phyloP scores from a whole-genome alignment of 2,797 vertebrate genomes.

The Anableps anableps region DNA sequence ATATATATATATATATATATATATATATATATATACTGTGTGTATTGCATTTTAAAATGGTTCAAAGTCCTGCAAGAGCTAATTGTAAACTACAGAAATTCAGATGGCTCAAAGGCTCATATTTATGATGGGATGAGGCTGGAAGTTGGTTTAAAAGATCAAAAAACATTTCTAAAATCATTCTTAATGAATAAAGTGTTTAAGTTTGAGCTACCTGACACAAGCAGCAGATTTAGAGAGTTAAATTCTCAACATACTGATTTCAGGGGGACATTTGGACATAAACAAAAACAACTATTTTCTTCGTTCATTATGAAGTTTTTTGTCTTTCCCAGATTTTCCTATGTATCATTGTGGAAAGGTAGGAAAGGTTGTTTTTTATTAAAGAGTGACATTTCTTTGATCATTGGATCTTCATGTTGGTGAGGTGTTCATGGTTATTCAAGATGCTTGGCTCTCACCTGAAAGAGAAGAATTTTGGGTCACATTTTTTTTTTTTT shows the following conservation, averaged over 20 bases:
- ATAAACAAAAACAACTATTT: background rate
- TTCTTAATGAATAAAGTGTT: background rate
- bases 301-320: background rate
- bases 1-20: too few relatives aligned
- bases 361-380: background rate
- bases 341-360: too few relatives aligned
- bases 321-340: background rate
- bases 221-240: background rate
- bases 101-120: background rate
- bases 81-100: background rate
- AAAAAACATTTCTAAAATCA: too few relatives aligned
- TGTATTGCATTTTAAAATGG: background rate
- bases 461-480: background rate
- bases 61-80: too few relatives aligned
- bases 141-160: too few relatives aligned
- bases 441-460: background rate
- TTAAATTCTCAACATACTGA: background rate
- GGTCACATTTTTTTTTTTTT: background rate
- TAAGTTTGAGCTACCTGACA: background rate
- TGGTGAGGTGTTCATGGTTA: background rate
- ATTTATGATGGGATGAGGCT: background rate
- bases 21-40: background rate
- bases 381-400: background rate
- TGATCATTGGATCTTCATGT: background rate
- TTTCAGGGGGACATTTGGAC: background rate